phyloP scores from a whole-genome alignment of 2,113 vertebrate genomes.

The Sula dactylatra region DNA sequence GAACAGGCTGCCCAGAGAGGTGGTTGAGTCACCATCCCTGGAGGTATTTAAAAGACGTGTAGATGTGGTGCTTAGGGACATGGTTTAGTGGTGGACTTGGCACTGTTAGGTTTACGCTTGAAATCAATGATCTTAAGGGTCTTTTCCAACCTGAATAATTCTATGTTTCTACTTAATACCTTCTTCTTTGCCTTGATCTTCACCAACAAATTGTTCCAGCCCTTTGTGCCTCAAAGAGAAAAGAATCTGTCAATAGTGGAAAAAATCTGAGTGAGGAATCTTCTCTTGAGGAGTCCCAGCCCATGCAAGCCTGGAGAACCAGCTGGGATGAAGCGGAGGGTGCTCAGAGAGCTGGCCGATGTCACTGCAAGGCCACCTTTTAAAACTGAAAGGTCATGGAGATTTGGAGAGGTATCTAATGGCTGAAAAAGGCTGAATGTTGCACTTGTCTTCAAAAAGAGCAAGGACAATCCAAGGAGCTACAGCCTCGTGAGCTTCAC shows the following conservation, averaged over 20 bases:
- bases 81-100: not conserved
- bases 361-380: not conserved
- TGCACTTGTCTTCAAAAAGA: not conserved
- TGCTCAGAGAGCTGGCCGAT: not conserved
- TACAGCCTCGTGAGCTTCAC: not conserved
- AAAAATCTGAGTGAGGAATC: not conserved
- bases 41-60: not conserved
- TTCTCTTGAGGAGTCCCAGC: not conserved
- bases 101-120: not conserved
- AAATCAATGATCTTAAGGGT: not conserved
- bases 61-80: not conserved
- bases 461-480: not conserved
- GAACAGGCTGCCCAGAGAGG: not conserved
- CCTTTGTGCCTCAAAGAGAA: not conserved
- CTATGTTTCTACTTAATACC: not conserved
- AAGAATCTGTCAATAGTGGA: not conserved
- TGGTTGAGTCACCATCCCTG: not conserved
- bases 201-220: not conserved
- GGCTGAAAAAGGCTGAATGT: not conserved
- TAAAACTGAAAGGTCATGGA: not conserved
- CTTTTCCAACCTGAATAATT: not conserved
- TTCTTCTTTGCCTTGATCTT: not conserved
- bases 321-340: not conserved
- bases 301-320: not conserved
- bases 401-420: not conserved